phyloP scores from a whole-genome alignment of 2,797 vertebrate species.

The Aphelocoma californica region DNA sequence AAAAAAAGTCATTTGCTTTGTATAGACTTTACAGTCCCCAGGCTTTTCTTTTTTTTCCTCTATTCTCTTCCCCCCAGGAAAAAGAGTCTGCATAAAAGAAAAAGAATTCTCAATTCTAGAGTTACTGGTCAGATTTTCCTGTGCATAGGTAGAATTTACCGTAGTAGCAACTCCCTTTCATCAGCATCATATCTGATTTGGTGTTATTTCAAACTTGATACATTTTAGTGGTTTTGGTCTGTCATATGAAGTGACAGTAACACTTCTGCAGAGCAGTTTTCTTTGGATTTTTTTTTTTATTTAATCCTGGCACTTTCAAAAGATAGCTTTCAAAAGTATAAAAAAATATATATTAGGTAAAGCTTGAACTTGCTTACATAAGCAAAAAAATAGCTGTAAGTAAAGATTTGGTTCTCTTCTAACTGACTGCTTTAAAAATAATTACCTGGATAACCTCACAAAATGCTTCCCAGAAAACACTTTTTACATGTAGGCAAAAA shows the following conservation, averaged over 20 bases:
- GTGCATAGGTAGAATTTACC: neutral
- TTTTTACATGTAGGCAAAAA: neutral
- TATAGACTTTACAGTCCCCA: neutral
- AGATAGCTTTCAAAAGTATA: neutral
- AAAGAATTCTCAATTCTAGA: neutral
- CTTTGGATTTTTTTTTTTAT: neutral
- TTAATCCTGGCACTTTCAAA: neutral
- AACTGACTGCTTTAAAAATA: neutral
- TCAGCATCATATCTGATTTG: neutral
- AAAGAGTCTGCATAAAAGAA: neutral
- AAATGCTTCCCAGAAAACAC: neutral
- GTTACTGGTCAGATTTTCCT: neutral
- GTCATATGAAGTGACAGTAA: neutral
- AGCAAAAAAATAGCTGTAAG: neutral
- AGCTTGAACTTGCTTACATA: neutral
- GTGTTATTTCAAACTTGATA: neutral
- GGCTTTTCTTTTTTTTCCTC: neutral
- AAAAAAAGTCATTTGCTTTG: neutral
- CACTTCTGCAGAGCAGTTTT: neutral
- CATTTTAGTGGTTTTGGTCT: neutral
- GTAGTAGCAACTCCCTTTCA: neutral
- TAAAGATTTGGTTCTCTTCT: neutral
- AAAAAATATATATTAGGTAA: neutral
- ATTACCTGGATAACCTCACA: neutral
- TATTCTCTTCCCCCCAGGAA: neutral